These are phyloP conservation scores for Budorcas taxicolor DNA, from an alignment of 2,113 vertebrate species.

Conservation along the genomic window DNA sequence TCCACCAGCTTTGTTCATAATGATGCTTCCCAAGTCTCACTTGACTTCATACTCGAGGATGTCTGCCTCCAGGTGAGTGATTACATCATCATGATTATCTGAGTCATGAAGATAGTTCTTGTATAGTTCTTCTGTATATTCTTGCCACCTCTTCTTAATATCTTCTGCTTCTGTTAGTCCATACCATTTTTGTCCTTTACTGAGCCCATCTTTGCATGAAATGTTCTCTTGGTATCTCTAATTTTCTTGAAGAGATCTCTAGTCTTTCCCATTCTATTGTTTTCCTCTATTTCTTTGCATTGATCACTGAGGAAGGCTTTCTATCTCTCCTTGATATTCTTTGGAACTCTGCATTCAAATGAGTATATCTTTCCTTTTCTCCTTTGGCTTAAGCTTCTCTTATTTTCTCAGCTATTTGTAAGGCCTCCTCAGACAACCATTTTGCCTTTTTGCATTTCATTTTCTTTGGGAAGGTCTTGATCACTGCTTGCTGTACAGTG, in stretches of 20 bases:
- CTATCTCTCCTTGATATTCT: not conserved
- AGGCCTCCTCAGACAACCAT: not conserved
- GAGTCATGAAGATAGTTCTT: not conserved
- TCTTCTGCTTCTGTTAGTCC: not conserved
- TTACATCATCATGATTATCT: not conserved
- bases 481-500: not conserved
- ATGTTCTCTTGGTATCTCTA: not conserved
- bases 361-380: not conserved
- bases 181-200: not conserved
- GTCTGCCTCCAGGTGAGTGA: not conserved
- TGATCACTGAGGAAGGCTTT: not conserved
- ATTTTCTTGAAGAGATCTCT: not conserved
- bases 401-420: not conserved
- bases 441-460: not conserved
- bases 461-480: not conserved
- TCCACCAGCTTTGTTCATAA: not conserved
- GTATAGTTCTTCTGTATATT: not conserved
- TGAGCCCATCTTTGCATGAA: not conserved
- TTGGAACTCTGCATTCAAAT: not conserved
- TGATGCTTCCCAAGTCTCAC: not conserved
- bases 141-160: not conserved
- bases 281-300: not conserved
- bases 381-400: not conserved
- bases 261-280: not conserved
- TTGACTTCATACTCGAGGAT: rapidly evolving